Base-by-base conservation (phyloP, 2,888 invertebrate genomes). In the Ochlodes sylvanus region DNA sequence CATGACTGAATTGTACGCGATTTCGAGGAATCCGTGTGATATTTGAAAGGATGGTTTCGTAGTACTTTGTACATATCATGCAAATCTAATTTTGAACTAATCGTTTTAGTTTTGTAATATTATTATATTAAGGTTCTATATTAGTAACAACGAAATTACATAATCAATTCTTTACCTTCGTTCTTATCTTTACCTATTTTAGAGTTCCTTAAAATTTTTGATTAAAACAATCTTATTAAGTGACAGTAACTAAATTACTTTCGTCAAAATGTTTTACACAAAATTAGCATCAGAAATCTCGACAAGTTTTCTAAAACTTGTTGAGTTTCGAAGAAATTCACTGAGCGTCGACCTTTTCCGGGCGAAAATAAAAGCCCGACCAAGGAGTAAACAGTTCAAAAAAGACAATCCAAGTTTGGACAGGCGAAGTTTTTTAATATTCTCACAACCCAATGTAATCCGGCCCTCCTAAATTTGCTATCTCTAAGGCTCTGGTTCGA, bases 371-470 rank as follows among this genome's bases (percentile, higher is more conserved):
- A 76, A 74, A 75, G 71, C 71, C 68, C 68, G 42, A 38, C 42
- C 54, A 60, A 70, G 70, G 73, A 65, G 73, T 86, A 88, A 90
- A 88, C 87, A 88, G 78, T 85, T 84, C 86, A 86, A 90, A 90
- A 89, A 91, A 90, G 90, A 90, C 90, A 91, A 91, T 89, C 86
- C 89, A 90, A 91, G 86, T 91, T 90, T 85, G 81, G 79, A 79
- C 75, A 78, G 71, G 66, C 63, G 87, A 92, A 92, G 87, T 92
- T 92, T 92, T 92, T 92, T 92, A 92, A 92, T 92, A 92, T 91
- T 91, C 90, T 85, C 84, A 83, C 85, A 89, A 87, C 88, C 87
- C 88, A 81, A 82, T 88, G 88, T 89, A 88, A 90, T 89, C 85
- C 80, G 88, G 82, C 86, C 87, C 79, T 83, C 79, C 83, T 83